Evolutionary conservation across 2,797 vertebrate species (phyloP).

Genomic region (Pseudochirops cupreus): DNA sequence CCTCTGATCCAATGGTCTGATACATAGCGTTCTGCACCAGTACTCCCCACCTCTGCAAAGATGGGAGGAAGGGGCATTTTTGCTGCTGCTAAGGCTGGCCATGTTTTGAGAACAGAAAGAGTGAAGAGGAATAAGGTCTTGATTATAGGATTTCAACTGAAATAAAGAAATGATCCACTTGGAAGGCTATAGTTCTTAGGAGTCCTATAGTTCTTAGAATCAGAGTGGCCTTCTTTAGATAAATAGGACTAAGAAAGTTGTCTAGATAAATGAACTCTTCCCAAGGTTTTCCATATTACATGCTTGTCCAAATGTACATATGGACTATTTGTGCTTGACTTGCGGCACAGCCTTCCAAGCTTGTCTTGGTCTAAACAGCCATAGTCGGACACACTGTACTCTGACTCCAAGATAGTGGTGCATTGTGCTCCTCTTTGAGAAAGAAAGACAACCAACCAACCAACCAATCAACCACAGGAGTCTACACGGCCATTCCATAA

Average conservation of each 20-base stretch:
- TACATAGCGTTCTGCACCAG: not conserved
- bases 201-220: not conserved
- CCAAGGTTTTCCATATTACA: not conserved
- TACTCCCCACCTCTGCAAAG: not conserved
- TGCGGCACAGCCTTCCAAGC: not conserved
- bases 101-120: not conserved
- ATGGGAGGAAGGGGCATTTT: not conserved
- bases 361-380: not conserved
- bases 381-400: not conserved
- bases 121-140: not conserved
- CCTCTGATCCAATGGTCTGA: not conserved
- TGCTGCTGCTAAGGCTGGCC: not conserved
- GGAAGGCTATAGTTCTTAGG: not conserved
- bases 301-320: not conserved
- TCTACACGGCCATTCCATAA: not conserved
- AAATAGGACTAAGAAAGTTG: constrained; percentile 10
- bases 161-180: not conserved
- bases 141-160: constrained; percentile 44
- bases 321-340: not conserved
- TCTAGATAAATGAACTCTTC: not conserved
- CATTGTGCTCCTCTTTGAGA: not conserved
- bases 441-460: not conserved
- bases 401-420: not conserved
- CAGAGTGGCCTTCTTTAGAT: constrained; percentile 29
- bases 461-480: not conserved